Conservation (phyloP, 2,797 vertebrate species). For the Hoplostethus atlanticus region DNA sequence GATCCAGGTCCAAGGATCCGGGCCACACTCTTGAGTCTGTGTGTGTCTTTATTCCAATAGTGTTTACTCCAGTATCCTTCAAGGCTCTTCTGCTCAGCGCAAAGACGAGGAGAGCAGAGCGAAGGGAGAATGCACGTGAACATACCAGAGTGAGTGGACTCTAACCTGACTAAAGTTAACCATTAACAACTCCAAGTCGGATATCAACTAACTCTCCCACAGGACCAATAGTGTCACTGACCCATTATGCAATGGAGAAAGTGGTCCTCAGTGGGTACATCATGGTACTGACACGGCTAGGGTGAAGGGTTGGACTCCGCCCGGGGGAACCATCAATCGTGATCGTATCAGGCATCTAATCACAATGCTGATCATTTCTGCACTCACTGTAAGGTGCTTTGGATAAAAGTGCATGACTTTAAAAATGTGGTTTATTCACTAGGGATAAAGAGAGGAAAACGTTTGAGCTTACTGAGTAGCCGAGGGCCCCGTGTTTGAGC, state of each 20-base stretch:
- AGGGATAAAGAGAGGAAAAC: too few relatives aligned
- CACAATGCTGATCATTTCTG: neutral
- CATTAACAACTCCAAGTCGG: constrained; percentile 74
- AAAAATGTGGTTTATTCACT: neutral
- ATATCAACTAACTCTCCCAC: constrained; percentile 46
- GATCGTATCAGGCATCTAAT: neutral
- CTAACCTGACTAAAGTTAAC: constrained; percentile 80
- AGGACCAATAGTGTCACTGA: constrained; percentile 49
- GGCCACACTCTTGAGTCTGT: neutral
- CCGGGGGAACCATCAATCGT: neutral
- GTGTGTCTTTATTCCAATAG: constrained; percentile 13
- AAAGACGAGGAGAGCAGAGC: constrained; percentile 9
- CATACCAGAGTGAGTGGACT: constrained; percentile 68
- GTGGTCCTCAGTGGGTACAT: constrained; percentile 18
- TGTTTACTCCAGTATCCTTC: constrained; percentile 30
- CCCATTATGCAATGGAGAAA: constrained; percentile 51
- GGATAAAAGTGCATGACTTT: neutral
- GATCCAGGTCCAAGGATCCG: constrained; percentile 39
- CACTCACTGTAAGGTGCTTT: neutral
- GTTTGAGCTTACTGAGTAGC: neutral
- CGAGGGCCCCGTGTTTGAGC: neutral
- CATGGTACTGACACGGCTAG: neutral
- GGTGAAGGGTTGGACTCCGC: neutral
- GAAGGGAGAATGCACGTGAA: constrained; percentile 50
- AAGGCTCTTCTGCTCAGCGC: constrained; percentile 13